A percentile compares a stretch with the other conserved stretches of the same genome.
phyloP scores from a whole-genome alignment of 1,140 invertebrate species.

The Papilio xuthus region DNA sequence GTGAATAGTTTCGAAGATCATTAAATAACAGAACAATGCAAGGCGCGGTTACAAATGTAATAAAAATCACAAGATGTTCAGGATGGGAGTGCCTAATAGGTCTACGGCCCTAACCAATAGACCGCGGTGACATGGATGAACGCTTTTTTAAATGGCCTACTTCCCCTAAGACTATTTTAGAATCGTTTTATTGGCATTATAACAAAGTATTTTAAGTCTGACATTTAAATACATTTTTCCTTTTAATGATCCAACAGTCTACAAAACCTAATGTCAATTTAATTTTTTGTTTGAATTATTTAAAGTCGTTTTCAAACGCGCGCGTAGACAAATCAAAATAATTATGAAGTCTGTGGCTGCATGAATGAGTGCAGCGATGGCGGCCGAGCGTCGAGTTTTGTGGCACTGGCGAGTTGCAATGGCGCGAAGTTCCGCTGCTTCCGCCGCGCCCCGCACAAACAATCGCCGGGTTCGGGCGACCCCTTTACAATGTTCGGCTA shows the following conservation, averaged over 20 bases:
- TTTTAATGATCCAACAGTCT: too few species aligned
- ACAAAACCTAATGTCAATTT: too few species aligned
- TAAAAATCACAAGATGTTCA: slow-evolving; percentile 73
- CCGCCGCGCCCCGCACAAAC: slow-evolving; percentile 76
- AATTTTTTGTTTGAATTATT: too few species aligned
- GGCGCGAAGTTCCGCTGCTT: slow-evolving; percentile 74
- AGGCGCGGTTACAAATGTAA: slow-evolving; percentile 69
- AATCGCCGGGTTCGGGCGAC: slow-evolving; percentile 60
- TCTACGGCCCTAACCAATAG: slow-evolving; percentile 58
- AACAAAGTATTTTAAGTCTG: neutral
- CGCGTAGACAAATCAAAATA: neutral
- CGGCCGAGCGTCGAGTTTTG: slow-evolving; percentile 37
- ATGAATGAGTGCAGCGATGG: slow-evolving; percentile 32
- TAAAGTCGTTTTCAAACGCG: too few species aligned
- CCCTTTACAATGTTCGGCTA: slow-evolving; percentile 9
- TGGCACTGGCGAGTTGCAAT: slow-evolving; percentile 61
- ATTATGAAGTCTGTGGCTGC: slow-evolving; percentile 8
- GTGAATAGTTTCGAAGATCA: slow-evolving; percentile 50
- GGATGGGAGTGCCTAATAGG: slow-evolving; percentile 75
- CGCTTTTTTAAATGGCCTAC: slow-evolving; percentile 37
- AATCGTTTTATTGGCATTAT: neutral
- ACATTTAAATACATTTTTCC: too few species aligned
- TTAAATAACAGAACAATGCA: slow-evolving; percentile 71
- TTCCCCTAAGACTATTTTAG: slow-evolving; percentile 17
- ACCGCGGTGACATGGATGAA: slow-evolving; percentile 49